phyloP scores from a whole-genome alignment of 2,888 invertebrate genomes.

The Tortricodes alternella region DNA sequence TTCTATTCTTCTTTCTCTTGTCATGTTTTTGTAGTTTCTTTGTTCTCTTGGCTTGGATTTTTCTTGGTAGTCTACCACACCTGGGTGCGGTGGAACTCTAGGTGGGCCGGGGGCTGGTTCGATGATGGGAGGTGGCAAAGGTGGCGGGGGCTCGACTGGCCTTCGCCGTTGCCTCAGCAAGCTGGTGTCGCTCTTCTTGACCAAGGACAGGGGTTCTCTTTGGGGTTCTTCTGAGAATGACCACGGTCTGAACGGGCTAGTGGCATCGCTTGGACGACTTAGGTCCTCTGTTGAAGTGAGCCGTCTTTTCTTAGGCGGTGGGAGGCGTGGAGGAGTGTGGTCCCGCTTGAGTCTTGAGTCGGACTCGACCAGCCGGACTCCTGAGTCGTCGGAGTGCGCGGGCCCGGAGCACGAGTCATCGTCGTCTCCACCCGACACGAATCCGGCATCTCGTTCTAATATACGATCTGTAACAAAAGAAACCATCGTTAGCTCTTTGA shows the following conservation, averaged over 20 bases:
- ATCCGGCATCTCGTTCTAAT: conserved; percentile 86
- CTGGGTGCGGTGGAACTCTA: conserved; percentile 81
- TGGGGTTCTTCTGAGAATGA: conserved; percentile 83
- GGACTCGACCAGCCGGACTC: conserved; percentile 68
- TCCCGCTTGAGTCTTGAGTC: conserved; percentile 83
- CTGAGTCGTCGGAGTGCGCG: conserved; percentile 79
- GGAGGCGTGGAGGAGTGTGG: conserved; percentile 61
- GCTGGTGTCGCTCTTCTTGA: conserved; percentile 71
- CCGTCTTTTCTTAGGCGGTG: conserved; percentile 88
- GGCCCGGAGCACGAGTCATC: conserved; percentile 83
- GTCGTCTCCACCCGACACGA: conserved; percentile 89
- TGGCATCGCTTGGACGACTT: conserved; percentile 64
- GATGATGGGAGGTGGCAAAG: conserved; percentile 51
- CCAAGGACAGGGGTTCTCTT: conserved; percentile 85
- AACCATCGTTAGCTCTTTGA: conserved; percentile 17
- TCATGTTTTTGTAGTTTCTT: conserved; percentile 98
- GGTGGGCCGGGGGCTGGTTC: conserved; percentile 61
- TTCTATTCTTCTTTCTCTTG: conserved; percentile 94
- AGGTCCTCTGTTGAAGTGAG: conserved; percentile 68
- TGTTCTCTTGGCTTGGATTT: conserved; percentile 83
- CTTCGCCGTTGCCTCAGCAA: conserved; percentile 62
- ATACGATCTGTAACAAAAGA: conserved; percentile 80
- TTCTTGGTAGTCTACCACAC: conserved; percentile 61
- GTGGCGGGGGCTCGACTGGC: conserved; percentile 59
- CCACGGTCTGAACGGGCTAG: conserved; percentile 86